Percentiles rank a stretch among this genome's conserved stretches.
These are phyloP conservation scores for Typhlichthys eigenmanni DNA, from an alignment of 2,797 vertebrate species.

Conservation along the genomic window DNA sequence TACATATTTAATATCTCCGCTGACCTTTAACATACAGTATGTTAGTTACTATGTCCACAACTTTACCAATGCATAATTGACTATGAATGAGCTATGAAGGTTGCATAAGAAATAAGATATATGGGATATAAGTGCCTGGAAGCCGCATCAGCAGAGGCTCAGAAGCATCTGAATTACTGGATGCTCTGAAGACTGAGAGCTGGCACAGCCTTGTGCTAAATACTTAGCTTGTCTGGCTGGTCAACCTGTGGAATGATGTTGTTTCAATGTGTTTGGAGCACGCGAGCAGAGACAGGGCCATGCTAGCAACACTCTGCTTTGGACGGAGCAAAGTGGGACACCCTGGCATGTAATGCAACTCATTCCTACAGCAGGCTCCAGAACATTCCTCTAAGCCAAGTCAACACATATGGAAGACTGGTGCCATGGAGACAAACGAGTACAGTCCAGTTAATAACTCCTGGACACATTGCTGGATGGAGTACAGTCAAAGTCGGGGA, in stretches of 20 bases:
- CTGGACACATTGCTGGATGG: background rate
- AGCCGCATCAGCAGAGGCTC: too few relatives aligned
- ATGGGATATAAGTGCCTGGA: too few relatives aligned
- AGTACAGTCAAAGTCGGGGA: conserved; percentile 8
- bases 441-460: conserved; percentile 30
- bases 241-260: conserved; percentile 46
- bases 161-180: conserved; percentile 12
- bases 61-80: too few relatives aligned
- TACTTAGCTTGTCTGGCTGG: conserved; percentile 36
- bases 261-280: conserved; percentile 40
- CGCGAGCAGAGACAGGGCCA: conserved; percentile 35
- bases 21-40: too few relatives aligned
- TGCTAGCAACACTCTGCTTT: conserved; percentile 17
- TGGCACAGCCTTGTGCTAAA: conserved; percentile 27
- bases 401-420: conserved; percentile 27
- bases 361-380: conserved; percentile 26
- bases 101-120: too few relatives aligned
- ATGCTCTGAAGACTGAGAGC: background rate
- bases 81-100: too few relatives aligned
- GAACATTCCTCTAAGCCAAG: conserved; percentile 28
- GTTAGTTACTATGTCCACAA: too few relatives aligned
- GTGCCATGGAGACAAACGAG: conserved; percentile 31
- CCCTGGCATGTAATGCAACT: conserved; percentile 24
- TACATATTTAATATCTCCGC: too few relatives aligned
- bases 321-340: conserved; percentile 14